Evolutionary conservation across 1,140 invertebrate species (phyloP).

Genomic region (Meloidogyne chitwoodi): DNA sequence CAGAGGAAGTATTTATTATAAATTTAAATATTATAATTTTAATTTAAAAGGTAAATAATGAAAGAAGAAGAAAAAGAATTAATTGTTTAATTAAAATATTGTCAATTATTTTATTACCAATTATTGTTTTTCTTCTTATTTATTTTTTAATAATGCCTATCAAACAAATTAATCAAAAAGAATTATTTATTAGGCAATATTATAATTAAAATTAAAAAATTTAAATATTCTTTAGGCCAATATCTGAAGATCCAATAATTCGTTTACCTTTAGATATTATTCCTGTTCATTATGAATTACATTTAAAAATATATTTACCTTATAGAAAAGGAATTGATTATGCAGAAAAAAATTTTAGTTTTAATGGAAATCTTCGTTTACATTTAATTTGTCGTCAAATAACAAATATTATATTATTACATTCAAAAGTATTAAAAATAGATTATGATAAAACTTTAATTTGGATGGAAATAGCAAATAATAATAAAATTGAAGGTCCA

Average conservation of each 20-base stretch:
- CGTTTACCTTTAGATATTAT: conserved; percentile 22
- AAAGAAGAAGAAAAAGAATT: neutral
- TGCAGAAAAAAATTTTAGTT: conserved; percentile 15
- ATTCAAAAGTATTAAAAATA: conserved; percentile 17
- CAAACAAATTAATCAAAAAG: neutral
- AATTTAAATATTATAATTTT: neutral
- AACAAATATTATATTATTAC: conserved; percentile 13
- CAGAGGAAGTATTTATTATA: neutral
- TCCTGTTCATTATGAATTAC: conserved; percentile 19
- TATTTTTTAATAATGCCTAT: neutral
- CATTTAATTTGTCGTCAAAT: conserved; percentile 3
- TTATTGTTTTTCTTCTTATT: neutral
- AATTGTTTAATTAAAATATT: neutral
- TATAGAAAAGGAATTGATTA: neutral
- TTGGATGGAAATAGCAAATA: conserved; percentile 5
- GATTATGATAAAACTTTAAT: conserved; percentile 16
- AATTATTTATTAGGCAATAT: neutral
- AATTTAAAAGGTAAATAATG: neutral
- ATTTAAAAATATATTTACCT: conserved; percentile 16
- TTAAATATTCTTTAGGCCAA: neutral
- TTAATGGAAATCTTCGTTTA: conserved; percentile 22
- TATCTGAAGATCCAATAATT: conserved; percentile 6
- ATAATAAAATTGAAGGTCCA: neutral
- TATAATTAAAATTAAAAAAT: neutral
- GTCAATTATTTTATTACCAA: conserved; percentile 1